A percentile compares a stretch with the other conserved stretches of the same genome.
Evolutionary conservation across 2,797 vertebrate genomes (phyloP).

Genomic region (Hippopotamyrus pictus): DNA sequence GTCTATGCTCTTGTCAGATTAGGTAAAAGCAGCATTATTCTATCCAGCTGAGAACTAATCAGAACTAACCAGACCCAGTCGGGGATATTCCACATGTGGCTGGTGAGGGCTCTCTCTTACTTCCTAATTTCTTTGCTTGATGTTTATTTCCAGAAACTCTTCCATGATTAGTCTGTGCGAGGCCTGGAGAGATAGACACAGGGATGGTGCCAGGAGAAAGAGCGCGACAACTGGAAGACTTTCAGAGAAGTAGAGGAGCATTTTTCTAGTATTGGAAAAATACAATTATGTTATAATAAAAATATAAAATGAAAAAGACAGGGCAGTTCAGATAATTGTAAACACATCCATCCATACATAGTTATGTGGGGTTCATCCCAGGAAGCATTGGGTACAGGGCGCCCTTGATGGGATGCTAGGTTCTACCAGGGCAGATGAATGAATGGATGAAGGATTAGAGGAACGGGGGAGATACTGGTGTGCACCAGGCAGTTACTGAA

Average conservation of each 20-base stretch:
- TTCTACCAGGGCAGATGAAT: neutral
- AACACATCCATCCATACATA: neutral
- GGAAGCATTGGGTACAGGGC: neutral
- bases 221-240: neutral
- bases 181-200: conserved; percentile 10
- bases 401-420: neutral
- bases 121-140: conserved; percentile 35
- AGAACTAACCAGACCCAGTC: neutral
- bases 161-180: conserved; percentile 39
- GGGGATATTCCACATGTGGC: conserved; percentile 1
- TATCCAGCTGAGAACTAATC: conserved; percentile 21
- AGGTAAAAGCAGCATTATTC: neutral
- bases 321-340: neutral
- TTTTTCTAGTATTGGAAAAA: neutral
- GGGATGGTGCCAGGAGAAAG: neutral
- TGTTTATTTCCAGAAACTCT: conserved; percentile 37
- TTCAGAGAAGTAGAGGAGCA: neutral
- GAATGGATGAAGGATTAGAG: conserved; percentile 26
- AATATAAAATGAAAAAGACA: neutral
- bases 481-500: conserved; percentile 33
- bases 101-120: conserved; percentile 23
- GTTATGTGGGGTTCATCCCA: neutral
- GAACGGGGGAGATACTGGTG: conserved; percentile 21
- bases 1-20: neutral
- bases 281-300: neutral